A percentile compares a stretch with the other conserved stretches of the same genome.
Conservation (phyloP, 2,888 invertebrate species). For the Sepiola atlantica region DNA sequence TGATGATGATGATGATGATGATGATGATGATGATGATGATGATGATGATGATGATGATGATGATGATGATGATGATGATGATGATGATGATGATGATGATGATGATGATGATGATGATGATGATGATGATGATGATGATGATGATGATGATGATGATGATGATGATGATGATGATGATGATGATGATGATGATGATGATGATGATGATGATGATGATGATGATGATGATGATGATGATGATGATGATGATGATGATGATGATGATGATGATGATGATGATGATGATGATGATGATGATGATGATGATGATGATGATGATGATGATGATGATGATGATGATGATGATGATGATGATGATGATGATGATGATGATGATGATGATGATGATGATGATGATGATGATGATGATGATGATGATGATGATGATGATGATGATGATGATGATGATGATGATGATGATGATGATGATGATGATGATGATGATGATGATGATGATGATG, state of each 20-base stretch:
- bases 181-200: background rate
- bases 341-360: background rate
- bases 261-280: background rate
- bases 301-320: background rate
- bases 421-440: too few species aligned
- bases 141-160: background rate
- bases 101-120: too few species aligned
- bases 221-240: background rate
- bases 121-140: too few species aligned
- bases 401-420: background rate
- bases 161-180: background rate
- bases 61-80: background rate
- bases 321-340: background rate
- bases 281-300: background rate
- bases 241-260: too few species aligned
- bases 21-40: background rate
- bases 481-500: background rate
- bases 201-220: background rate
- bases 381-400: background rate
- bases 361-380: background rate
- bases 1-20: background rate
- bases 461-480: background rate
- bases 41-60: background rate
- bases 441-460: background rate
- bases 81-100: slow-evolving; percentile 33